phyloP scores from a whole-genome alignment of 1,140 invertebrate species.

The Pteromalus puparum region DNA sequence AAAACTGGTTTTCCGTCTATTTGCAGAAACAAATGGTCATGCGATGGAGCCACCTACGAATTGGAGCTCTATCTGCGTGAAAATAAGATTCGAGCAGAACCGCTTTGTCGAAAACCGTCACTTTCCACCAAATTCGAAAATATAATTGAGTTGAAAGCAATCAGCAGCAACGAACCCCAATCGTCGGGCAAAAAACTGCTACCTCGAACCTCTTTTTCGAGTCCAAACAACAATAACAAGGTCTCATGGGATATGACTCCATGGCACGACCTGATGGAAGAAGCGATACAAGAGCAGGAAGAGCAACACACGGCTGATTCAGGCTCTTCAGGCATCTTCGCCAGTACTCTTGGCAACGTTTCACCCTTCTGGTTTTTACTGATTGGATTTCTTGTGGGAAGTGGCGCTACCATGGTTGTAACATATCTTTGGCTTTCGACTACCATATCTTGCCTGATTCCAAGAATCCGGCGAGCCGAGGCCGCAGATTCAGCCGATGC shows the following conservation, averaged over 20 bases:
- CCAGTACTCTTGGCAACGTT: constrained; percentile 19
- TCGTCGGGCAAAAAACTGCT: background rate
- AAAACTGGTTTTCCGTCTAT: background rate
- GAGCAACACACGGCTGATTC: background rate
- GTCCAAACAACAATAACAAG: background rate
- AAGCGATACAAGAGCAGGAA: constrained; percentile 34
- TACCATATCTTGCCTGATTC: constrained; percentile 54
- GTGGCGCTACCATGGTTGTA: constrained; percentile 58
- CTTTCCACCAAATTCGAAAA: constrained; percentile 7
- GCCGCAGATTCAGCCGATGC: constrained; percentile 48
- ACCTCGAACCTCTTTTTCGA: background rate
- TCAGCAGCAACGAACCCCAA: background rate
- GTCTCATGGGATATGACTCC: constrained; percentile 38
- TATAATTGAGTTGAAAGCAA: constrained; percentile 8
- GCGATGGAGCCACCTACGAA: constrained; percentile 6
- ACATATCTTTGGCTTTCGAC: constrained; percentile 64
- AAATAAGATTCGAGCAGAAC: background rate
- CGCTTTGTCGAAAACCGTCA: constrained; percentile 18
- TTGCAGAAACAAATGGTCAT: constrained; percentile 43
- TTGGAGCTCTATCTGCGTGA: constrained; percentile 16
- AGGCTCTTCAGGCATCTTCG: background rate
- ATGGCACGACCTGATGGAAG: constrained; percentile 44
- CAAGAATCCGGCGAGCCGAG: constrained; percentile 49
- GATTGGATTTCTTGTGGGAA: constrained; percentile 64
- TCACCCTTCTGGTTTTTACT: constrained; percentile 64